Conservation (phyloP, 2,888 invertebrate species). For the Caenorhabditis afra region DNA sequence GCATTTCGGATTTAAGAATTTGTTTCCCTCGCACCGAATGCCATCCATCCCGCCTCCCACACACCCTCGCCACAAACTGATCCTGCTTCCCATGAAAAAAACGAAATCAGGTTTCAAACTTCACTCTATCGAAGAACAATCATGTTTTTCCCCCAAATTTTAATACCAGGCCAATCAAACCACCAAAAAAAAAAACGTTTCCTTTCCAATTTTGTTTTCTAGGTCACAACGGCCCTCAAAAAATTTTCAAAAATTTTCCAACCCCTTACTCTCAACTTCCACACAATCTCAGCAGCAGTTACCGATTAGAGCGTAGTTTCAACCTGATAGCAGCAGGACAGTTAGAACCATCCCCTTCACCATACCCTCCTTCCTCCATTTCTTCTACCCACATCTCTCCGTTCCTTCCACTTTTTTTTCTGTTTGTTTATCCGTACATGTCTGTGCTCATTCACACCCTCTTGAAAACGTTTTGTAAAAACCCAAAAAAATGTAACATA, state of each 20-base stretch:
- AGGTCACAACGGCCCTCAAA: slow-evolving; percentile 4
- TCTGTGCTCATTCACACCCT: slow-evolving; percentile 14
- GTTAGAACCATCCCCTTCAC: slow-evolving; percentile 12
- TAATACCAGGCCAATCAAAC: too few species aligned
- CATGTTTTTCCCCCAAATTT: background rate
- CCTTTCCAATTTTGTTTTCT: background rate
- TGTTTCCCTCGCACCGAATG: slow-evolving; percentile 35
- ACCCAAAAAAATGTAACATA: slow-evolving; percentile 56
- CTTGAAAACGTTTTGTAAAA: slow-evolving; percentile 36
- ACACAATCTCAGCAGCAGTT: too few species aligned
- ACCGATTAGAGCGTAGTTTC: slow-evolving; percentile 55
- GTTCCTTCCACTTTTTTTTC: slow-evolving; percentile 22
- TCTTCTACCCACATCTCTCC: slow-evolving; percentile 27
- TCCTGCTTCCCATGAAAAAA: too few species aligned
- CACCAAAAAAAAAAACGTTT: background rate
- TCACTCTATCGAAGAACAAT: slow-evolving; percentile 43
- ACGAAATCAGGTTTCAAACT: slow-evolving; percentile 28
- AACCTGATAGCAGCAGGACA: slow-evolving; percentile 50
- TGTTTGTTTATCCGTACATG: background rate
- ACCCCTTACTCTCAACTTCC: background rate
- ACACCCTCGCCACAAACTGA: slow-evolving; percentile 20
- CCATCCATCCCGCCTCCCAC: background rate
- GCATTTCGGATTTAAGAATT: slow-evolving; percentile 49
- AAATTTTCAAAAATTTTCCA: background rate
- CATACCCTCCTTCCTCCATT: slow-evolving; percentile 22